phyloP scores from a whole-genome alignment of 1,140 invertebrate genomes.

The Rhagoletis zephyria region DNA sequence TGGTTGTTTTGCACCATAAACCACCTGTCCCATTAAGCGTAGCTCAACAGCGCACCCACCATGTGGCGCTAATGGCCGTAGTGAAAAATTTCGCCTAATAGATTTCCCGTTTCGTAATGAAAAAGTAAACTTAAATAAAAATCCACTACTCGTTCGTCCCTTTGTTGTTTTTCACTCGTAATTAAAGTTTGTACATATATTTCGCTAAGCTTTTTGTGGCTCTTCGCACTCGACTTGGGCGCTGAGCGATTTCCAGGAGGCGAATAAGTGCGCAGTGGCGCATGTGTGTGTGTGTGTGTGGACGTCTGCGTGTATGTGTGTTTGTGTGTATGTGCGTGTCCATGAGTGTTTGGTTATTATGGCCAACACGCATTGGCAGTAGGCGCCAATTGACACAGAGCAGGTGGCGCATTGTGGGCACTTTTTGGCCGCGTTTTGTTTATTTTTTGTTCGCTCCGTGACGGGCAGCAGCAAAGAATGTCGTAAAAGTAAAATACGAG shows the following conservation, averaged over 20 bases:
- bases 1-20: slow-evolving; percentile 32
- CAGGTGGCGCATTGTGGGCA: slow-evolving; percentile 54
- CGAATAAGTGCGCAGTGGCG: neutral
- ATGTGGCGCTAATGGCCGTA: neutral
- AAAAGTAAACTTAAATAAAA: neutral
- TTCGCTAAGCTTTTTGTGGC: no score
- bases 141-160: neutral
- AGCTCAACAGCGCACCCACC: neutral
- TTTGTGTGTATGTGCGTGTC: neutral
- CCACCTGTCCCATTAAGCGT: slow-evolving; percentile 13
- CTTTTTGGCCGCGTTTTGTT: slow-evolving; percentile 43
- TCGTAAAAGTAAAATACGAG: slow-evolving; percentile 47
- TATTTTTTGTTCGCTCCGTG: neutral
- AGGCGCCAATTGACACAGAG: slow-evolving; percentile 58
- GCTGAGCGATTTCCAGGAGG: neutral
- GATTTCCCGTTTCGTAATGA: neutral
- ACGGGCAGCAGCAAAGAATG: slow-evolving; percentile 20
- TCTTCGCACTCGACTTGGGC: neutral
- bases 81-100: neutral
- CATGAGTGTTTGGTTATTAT: slow-evolving; percentile 42
- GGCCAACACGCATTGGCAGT: slow-evolving; percentile 17
- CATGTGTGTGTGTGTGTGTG: neutral
- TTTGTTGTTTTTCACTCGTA: neutral
- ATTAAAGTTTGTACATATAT: neutral
- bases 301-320: neutral